Conservation (phyloP, 2,888 invertebrate species). For the Rhopalosiphum nymphaeae region DNA sequence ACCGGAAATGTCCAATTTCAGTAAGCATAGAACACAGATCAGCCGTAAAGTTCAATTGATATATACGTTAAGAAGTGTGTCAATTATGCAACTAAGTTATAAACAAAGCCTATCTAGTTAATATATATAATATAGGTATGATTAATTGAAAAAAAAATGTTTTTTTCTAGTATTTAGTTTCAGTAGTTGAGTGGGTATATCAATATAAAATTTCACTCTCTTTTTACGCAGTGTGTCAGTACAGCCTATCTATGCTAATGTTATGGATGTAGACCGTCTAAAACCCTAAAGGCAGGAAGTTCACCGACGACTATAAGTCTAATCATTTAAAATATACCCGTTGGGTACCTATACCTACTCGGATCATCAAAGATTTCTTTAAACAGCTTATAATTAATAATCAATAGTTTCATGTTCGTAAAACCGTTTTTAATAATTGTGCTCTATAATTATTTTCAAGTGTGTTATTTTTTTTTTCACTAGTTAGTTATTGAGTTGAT, state of each 20-base stretch:
- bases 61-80: slow-evolving; percentile 18
- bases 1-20: slow-evolving; percentile 63
- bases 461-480: background rate
- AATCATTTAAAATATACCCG: slow-evolving; percentile 16
- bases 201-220: slow-evolving; percentile 44
- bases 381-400: slow-evolving; percentile 54
- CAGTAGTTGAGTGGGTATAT: background rate
- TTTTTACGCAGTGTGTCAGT: background rate
- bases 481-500: slow-evolving; percentile 18
- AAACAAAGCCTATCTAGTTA: background rate
- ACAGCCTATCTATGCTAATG: slow-evolving; percentile 19
- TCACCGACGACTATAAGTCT: slow-evolving; percentile 59
- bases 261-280: slow-evolving; percentile 52
- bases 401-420: slow-evolving; percentile 6
- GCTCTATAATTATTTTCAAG: slow-evolving; percentile 22
- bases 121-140: background rate
- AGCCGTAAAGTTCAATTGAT: slow-evolving; percentile 20
- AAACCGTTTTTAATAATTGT: slow-evolving; percentile 37
- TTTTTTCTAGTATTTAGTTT: background rate
- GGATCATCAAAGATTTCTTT: slow-evolving; percentile 23
- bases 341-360: slow-evolving; percentile 7
- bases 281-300: slow-evolving; percentile 44
- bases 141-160: background rate
- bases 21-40: slow-evolving; percentile 18
- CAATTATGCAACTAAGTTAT: slow-evolving; percentile 41